Base-by-base conservation (phyloP, 2,888 invertebrate species). In the Hybos culiciformis region DNA sequence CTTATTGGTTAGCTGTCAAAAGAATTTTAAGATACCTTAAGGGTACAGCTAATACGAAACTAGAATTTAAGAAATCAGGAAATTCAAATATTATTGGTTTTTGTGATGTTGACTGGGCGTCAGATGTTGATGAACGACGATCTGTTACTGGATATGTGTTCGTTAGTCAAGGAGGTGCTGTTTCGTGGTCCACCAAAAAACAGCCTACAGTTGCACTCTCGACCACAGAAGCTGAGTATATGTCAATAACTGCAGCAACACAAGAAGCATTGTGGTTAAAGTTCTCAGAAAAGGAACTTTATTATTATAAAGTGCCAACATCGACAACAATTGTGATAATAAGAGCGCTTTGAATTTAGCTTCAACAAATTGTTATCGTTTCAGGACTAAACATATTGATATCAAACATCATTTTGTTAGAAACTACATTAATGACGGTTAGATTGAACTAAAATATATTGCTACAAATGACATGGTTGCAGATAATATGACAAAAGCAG, bases 1-100 rank as follows among this genome's bases (percentile, higher is more conserved):
- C 47, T 1, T 50, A 53, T 31, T 54, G 49, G 50, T 37, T 14
- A 34, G 46, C 50, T 15, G 46, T 48, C 3, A 51, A 53, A 46
- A 37, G 42, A 33, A 51, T 51, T 32, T 38, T 47, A 17, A 39
- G 46, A 24, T 46, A 49, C 39, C 14, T 48, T 29, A 37, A 38
- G 14, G 43, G 40, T 15, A 33, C 44, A 8, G 8, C 37, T n/a
- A 39, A 42, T 20, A 26, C 21, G 9, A 45, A n/a, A 36, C 26
- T 46, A 2, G 24, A 34, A 15, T 44, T 32, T 29, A 23, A 15
- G 4, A 43, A 38, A 32, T 31, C 18, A 32, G 37, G 33, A 15
- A 36, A 39, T 18, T n/a, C n/a, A n/a, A 39, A 29, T 14, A 17
- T 48, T 3, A n/a, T 20, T 20, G 48, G 44, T 8, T 50, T 41